These are phyloP conservation scores for Lordiphosa andalusiaca DNA, from an alignment of 2,888 invertebrate genomes.

Conservation along the genomic window DNA sequence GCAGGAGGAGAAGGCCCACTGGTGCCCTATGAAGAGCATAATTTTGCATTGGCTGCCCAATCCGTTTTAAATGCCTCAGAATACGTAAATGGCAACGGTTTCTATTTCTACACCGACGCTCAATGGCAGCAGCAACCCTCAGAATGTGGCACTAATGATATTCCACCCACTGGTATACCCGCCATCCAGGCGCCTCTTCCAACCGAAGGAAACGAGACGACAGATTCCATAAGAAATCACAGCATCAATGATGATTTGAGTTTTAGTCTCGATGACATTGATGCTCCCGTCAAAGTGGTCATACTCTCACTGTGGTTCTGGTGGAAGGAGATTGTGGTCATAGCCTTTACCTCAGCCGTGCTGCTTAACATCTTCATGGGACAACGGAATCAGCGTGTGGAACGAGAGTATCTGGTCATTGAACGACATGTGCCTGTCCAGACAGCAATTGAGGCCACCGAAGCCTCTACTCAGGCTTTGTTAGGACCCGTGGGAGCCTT, in stretches of 20 bases:
- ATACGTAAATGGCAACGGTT: conserved; percentile 89
- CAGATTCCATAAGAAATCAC: conserved; percentile 38
- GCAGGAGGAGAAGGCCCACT: conserved; percentile 54
- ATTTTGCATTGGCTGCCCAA: conserved; percentile 84
- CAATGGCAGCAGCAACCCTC: conserved; percentile 49
- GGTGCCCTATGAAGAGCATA: conserved; percentile 78
- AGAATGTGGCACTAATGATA: conserved; percentile 50
- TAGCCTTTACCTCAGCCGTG: conserved; percentile 87
- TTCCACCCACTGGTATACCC: conserved; percentile 29
- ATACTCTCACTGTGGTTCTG: conserved; percentile 89
- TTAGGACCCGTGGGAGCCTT: conserved; percentile 58
- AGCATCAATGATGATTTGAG: conserved; percentile 65
- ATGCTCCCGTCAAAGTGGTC: conserved; percentile 85
- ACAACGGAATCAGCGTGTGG: conserved; percentile 77
- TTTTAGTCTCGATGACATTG: conserved; percentile 81
- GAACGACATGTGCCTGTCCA: conserved; percentile 79
- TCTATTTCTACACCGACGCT: conserved; percentile 85
- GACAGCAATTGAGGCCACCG: conserved; percentile 78
- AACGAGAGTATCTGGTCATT: conserved; percentile 78
- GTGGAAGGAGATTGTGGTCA: conserved; percentile 91
- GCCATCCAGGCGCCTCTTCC: conserved; percentile 34
- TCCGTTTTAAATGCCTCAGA: conserved; percentile 88
- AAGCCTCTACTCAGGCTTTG: conserved; percentile 72
- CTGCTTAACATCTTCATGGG: conserved; percentile 86
- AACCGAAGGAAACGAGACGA: conserved; percentile 28